Base-by-base conservation (phyloP, 1,140 invertebrate species). In the Microplitis demolitor region DNA sequence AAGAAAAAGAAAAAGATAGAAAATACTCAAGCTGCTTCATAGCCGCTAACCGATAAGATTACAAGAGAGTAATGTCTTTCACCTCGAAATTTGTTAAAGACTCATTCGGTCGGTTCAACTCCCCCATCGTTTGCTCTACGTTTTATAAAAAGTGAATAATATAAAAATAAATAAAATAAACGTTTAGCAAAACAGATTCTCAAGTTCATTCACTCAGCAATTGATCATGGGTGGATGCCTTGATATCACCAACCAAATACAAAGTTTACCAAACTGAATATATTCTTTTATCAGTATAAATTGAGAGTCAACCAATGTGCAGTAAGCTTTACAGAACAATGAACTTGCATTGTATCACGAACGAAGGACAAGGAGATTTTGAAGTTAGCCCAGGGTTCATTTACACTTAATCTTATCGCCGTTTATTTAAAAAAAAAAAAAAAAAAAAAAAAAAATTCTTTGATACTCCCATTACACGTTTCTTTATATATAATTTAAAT, bases 281-380 rank as follows among this genome's bases (percentile, higher is more conserved):
- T 78, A 72, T 76, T 78, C 75, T 82, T 82, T 81, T 83, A 82
- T 82, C 80, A 77, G 77, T 16, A 63, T 74, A 66, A 53, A 71
- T 72, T 73, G 50, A 64, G 62, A 53, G 72, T 45, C 61, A 67
- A 71, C 37, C 74, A 62, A 64, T 64, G 69, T 37, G 66, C 62
- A 76, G 77, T 80, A 79, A 71, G 80, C 78, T 78, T 78, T 68
- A 66, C 60, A 45, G 61, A 58, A 31, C 61, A 68, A 63, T 64
- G 58, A 56, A 66, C 70, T 62, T 4, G 45, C 13, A n/a, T 34
- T 50, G 14, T 64, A n/a, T 64, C 62, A 8, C 34, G 14, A 3
- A 50, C 60, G 69, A 53, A 66, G 64, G 60, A 58, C 50, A 56
- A 74, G 60, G 72, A 62, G 62, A 64, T 50, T 64, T 24, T 73